These are phyloP conservation scores for Apamea crenata DNA, from an alignment of 2,888 invertebrate genomes.

Conservation along the genomic window DNA sequence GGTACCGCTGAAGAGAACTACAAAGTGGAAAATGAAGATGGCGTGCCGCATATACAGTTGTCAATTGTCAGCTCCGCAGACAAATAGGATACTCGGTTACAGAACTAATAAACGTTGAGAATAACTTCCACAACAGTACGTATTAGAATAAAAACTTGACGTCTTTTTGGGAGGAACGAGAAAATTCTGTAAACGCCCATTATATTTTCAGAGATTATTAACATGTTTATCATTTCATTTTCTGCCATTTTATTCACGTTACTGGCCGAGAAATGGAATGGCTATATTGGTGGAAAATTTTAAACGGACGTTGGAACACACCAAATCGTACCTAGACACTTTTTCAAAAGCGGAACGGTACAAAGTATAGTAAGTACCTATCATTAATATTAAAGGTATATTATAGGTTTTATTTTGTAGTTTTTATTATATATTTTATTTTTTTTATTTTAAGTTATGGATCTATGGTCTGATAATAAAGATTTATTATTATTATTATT, in stretches of 20 bases:
- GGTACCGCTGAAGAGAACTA: not conserved
- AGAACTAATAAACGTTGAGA: not conserved
- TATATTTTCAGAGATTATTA: conserved; percentile 27
- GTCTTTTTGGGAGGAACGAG: conserved; percentile 9
- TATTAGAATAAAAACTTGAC: not conserved
- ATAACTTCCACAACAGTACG: conserved; percentile 21
- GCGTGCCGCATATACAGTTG: not conserved
- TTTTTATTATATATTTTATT: no score
- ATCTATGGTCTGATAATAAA: no score
- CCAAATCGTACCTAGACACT: no score
- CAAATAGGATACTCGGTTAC: not conserved
- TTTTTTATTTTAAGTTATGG: no score
- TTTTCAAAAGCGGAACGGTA: not conserved
- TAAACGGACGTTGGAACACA: not conserved
- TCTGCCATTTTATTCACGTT: conserved; percentile 8
- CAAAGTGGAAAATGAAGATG: not conserved
- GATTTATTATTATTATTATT: no score
- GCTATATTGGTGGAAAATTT: not conserved
- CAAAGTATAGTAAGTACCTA: conserved; percentile 1
- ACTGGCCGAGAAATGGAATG: not conserved
- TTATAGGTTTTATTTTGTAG: no score
- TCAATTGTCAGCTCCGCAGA: fast-evolving
- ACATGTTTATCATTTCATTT: conserved; percentile 24
- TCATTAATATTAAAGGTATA: no score
- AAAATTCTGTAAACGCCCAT: conserved; percentile 45